Base-by-base conservation (phyloP, 2,113 vertebrate genomes). In the Anhinga rufa region DNA sequence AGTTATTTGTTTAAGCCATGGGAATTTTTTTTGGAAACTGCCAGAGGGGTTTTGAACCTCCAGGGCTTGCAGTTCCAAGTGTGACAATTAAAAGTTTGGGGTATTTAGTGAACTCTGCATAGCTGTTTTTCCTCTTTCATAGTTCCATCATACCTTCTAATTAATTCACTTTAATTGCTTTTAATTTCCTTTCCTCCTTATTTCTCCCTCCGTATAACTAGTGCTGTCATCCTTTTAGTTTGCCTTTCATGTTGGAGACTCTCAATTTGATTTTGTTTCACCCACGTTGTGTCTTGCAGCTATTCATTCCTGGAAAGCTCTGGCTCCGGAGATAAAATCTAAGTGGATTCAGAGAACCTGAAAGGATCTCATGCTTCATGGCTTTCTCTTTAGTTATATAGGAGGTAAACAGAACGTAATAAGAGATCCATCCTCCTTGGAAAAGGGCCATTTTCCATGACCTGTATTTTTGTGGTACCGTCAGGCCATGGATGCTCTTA, bases 161-260 rank as follows among this genome's bases (percentile, higher is more conserved):
- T 97, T 97, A 97, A 97, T 97, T 94, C 94, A 68, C 71, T 95
- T 96, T 97, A 95, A 96, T 96, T 97, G 94, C 79, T 94, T 96
- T 97, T 96, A 82, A 97, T 96, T 97, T 96, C 62, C 90, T 96
- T 94, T 92, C 94, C 92, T 94, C 75, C 90, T 69, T n/a, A 79
- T 96, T 97, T 96, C 92, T 96, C 75, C 75, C 68, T 96, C 78
- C 1, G 42, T 96, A 85, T 96, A 95, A 95, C 78, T 85, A 96
- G 87, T 17, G 70, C 93, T 82, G 95, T 96, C 95, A 96, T 95
- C 92, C 94, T 70, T 88, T 93, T 82, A 92, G 75, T 62, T 91
- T 95, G 75, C 90, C 94, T 97, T 96, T 97, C 95, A 96, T 96
- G 96, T 97, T 97, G 79, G 85, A 96, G 94, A 49, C 88, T 94